These are phyloP conservation scores for Theristicus caerulescens DNA, from an alignment of 2,113 vertebrate genomes.

Conservation along the genomic window DNA sequence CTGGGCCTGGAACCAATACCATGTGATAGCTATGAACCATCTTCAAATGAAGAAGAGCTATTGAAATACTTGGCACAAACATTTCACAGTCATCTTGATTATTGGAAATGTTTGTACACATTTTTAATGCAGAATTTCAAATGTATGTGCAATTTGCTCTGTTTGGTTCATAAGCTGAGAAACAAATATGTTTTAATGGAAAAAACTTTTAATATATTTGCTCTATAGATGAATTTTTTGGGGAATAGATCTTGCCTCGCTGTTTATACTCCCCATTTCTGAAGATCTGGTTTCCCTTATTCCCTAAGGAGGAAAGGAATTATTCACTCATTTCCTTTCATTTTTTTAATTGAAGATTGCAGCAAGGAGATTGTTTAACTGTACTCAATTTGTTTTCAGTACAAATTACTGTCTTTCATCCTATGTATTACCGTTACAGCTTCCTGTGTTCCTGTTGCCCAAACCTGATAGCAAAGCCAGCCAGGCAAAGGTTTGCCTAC, in stretches of 20 bases:
- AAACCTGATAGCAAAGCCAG: neutral
- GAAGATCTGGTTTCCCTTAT: constrained; percentile 8
- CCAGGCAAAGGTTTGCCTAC: neutral
- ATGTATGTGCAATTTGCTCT: constrained; percentile 3
- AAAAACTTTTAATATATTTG: neutral
- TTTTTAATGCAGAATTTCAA: constrained; percentile 49
- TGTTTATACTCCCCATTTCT: neutral
- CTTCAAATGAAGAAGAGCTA: constrained; percentile 13
- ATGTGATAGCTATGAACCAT: constrained; percentile 35
- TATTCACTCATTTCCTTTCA: constrained; percentile 16
- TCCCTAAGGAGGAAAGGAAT: neutral
- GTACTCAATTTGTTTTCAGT: neutral
- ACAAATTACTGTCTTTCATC: constrained; percentile 25
- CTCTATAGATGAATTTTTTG: neutral
- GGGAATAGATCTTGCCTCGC: neutral
- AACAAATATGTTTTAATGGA: constrained; percentile 39
- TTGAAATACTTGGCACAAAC: constrained; percentile 54
- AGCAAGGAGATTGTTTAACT: constrained; percentile 11
- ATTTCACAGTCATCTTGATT: constrained; percentile 52
- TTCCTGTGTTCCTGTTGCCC: neutral
- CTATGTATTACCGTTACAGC: neutral
- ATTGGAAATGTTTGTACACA: constrained; percentile 59
- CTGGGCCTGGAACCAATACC: constrained; percentile 44
- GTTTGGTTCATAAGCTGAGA: constrained; percentile 32
- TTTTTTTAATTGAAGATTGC: constrained; percentile 27